Evolutionary conservation across 30 jellyfish, hydroid and myxozoan species (phyloP), one percentile per base, ranked within the genome.

Genomic region (Hydractinia symbiolongicarpus): DNA sequence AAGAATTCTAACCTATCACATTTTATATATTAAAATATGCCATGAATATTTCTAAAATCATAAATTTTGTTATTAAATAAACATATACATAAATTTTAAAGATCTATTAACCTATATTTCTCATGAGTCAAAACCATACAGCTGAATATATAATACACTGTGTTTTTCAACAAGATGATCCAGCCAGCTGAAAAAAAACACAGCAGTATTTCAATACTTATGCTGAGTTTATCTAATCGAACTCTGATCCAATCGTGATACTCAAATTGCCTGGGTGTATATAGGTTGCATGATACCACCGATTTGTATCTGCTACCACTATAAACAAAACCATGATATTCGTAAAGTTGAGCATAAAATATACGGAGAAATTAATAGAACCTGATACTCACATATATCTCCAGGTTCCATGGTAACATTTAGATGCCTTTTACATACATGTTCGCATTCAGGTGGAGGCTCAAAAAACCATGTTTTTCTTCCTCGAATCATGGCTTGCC

Each of bases 401-500:
- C 98, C 96, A 5, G 89, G 83, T 60, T 87, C 89, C 96, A 93
- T 83, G 62, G 96, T 88, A 40, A 82, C 89, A 57, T 87, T 84
- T 16, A 93, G 61, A 8, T 89, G 75, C 19, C 51, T 50, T 10
- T 52, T 50, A 78, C 98, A 93, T 19, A 83, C 96, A 61, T 66
- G 68, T 80, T 84, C 96, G 76, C 98, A 93, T 76, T 93, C 98
- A 40, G 96, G 97, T 6, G 96, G 96, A 15, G 98, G 98, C 16
- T 82, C 85, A 67, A 93, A 66, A 44, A 53, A 54, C 98, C 98
- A 93, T 5, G 96, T 88, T 73, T 93, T 93, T 69, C 72, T 84
- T 13, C 98, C 98, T 4, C 83, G 83, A 50, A 93, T 88, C 87
- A 81, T 92, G 56, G 98, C 98, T 82, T 91, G 98, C 98, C 98